Base-by-base conservation (phyloP, 64 coral and sea anemone genomes). In the Trachythela sp. region DNA sequence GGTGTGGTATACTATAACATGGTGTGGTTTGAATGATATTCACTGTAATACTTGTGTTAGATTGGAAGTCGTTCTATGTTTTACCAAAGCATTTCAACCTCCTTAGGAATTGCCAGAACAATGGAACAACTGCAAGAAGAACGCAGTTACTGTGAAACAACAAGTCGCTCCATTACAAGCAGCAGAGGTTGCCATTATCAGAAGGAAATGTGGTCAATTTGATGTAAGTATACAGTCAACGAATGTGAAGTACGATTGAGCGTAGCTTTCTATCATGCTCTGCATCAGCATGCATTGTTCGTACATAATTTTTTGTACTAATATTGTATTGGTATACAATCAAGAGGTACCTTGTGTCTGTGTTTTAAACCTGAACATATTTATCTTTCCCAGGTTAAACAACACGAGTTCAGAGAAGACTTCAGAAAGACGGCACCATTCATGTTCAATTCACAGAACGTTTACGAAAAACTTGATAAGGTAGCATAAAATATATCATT, bases 51-150 rank as follows among this genome's bases (percentile, higher is more conserved):
- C n/a, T n/a, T n/a, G n/a, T n/a, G n/a, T n/a, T n/a, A n/a, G n/a
- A n/a, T n/a, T n/a, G n/a, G n/a, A n/a, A n/a, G n/a, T n/a, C n/a
- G n/a, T n/a, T n/a, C n/a, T n/a, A n/a, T n/a, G n/a, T n/a, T n/a
- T n/a, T n/a, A n/a, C n/a, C n/a, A n/a, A n/a, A n/a, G n/a, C n/a
- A n/a, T n/a, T 43, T 15, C 13, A 37, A 18, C 35, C 37, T 39
- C 11, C 8, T 38, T 35, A 96, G 94, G 96, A 99, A 92, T 94
- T 99, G 24, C 96, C 96, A 64, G 96, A 99, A 87, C 96, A 99
- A 22, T 99, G 96, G 96, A 99, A 99, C 70, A 99, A 99, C 45
- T 87, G 80, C 89, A 99, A 99, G 89, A 99, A 99, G 91, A 99
- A 93, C 40, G 93, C 94, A 68, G 96, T 99, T 41, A 99, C 96